phyloP scores from a whole-genome alignment of 1,140 invertebrate species.

The Centruroides sculpturatus region DNA sequence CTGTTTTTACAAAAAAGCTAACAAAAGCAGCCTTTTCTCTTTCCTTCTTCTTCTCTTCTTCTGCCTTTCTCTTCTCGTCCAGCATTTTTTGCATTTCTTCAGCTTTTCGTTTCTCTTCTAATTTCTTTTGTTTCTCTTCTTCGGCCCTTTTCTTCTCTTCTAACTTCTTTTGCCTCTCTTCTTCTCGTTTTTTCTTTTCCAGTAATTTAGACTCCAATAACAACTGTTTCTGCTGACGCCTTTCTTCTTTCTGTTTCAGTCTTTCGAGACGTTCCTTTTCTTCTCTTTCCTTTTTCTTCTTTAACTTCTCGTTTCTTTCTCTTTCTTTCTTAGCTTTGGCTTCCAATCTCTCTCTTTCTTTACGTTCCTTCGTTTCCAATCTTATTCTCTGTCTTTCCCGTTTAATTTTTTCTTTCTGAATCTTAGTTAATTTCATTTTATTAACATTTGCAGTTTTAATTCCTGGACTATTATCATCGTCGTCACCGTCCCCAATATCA shows the following conservation, averaged over 20 bases:
- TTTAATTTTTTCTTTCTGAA: background rate
- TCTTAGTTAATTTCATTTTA: background rate
- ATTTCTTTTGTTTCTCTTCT: slow-evolving; percentile 41
- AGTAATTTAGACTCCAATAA: no score
- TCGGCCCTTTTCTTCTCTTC: slow-evolving; percentile 26
- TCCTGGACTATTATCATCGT: no score
- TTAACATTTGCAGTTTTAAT: no score
- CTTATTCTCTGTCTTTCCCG: slow-evolving; percentile 1
- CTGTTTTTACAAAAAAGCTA: slow-evolving; percentile 63
- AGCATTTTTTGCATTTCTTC: slow-evolving; percentile 41
- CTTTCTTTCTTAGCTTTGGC: slow-evolving; percentile 3
- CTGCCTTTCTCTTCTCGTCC: slow-evolving; percentile 30
- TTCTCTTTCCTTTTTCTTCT: slow-evolving; percentile 6
- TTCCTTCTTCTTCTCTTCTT: slow-evolving; percentile 51
- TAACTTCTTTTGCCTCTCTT: slow-evolving; percentile 41
- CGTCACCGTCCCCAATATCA: no score
- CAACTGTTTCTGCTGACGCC: slow-evolving; percentile 5
- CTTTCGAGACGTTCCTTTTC: slow-evolving; percentile 2
- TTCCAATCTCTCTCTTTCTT: slow-evolving; percentile 14
- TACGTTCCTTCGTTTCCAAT: slow-evolving; percentile 7
- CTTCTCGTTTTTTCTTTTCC: slow-evolving; percentile 24
- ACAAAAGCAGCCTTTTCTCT: slow-evolving; percentile 56
- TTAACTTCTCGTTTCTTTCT: slow-evolving; percentile 5
- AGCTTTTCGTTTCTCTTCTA: slow-evolving; percentile 24
- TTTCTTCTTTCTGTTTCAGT: background rate